Evolutionary conservation across 2,888 invertebrate species (phyloP), one percentile per base, ranked within the genome.

Genomic region (Glaucopsyche alexis): DNA sequence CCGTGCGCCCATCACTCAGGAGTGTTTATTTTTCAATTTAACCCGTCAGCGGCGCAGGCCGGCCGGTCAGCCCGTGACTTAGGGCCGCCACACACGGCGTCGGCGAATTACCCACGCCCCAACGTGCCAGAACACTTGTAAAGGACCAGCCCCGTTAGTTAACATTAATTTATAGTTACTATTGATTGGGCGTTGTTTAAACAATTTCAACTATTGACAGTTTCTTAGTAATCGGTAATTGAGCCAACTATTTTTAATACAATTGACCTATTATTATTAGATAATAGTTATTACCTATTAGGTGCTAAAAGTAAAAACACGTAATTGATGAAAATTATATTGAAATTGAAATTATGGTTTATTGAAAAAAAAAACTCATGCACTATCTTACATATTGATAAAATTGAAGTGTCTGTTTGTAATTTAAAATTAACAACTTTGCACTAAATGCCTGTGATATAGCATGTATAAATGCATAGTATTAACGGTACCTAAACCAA

Each of bases 11-110:
- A 89, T 90, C 91, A 87, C 85, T 89, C 90, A 88, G 16, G 84
- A 78, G 83, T 91, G 91, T 92, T 92, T 92, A 91, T 92, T 92
- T 92, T 91, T 91, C 92, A 91, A 91, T 91, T 90, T 87, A 83
- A 83, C 84, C 88, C 87, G 88, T 89, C 90, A 90, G 85, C 86
- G 87, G 84, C 77, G 80, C 75, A 73, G 76, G 76, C 77, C 79
- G 76, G 80, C 79, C 81, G 80, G 80, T 79, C 81, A 80, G 80
- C 81, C 76, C 80, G 79, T 90, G 90, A 91, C 86, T 88, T 87
- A 92, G 91, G 91, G 92, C 85, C 87, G 87, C 92, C 92, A 91
- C 92, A 92, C 92, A 92, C 90, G 81, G 84, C 84, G 91, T 77
- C 87, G 87, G 88, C 92, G 90, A 83, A 86, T 92, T 91, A 90